These are phyloP conservation scores for Tapirus terrestris DNA, from an alignment of 2,113 vertebrate genomes.

Conservation along the genomic window DNA sequence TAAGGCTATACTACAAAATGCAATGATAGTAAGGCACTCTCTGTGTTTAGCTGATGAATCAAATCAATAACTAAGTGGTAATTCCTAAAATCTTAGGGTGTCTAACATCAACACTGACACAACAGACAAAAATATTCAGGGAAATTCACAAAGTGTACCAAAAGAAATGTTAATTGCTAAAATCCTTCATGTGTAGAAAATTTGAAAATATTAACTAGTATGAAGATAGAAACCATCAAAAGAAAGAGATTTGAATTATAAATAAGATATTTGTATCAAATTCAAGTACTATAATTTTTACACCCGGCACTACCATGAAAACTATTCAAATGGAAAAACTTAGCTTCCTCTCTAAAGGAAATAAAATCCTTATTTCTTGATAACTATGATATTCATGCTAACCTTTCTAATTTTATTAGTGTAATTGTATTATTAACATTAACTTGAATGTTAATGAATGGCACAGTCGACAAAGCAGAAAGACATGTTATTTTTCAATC, in stretches of 20 bases:
- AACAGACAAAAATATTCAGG: background rate
- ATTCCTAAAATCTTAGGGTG: background rate
- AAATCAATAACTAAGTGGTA: background rate
- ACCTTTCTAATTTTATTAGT: background rate
- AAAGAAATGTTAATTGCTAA: background rate
- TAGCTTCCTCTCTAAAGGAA: background rate
- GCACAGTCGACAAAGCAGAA: background rate
- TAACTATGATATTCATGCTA: background rate
- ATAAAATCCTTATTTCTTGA: background rate
- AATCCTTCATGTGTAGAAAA: background rate
- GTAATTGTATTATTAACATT: background rate
- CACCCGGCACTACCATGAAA: background rate
- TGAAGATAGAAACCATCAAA: background rate
- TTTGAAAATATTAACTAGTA: background rate
- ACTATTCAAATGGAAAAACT: background rate
- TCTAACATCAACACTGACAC: background rate
- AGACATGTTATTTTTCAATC: background rate
- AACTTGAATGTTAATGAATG: background rate
- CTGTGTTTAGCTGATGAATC: background rate
- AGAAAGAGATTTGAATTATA: background rate
- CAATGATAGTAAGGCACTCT: background rate
- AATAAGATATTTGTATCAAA: background rate
- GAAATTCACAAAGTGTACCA: background rate
- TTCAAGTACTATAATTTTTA: background rate
- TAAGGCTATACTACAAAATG: background rate